A percentile compares a stretch with the other conserved stretches of the same genome.
These are phyloP conservation scores for Myrmecophaga tridactyla DNA, from an alignment of 2,113 vertebrate genomes.

Conservation along the genomic window DNA sequence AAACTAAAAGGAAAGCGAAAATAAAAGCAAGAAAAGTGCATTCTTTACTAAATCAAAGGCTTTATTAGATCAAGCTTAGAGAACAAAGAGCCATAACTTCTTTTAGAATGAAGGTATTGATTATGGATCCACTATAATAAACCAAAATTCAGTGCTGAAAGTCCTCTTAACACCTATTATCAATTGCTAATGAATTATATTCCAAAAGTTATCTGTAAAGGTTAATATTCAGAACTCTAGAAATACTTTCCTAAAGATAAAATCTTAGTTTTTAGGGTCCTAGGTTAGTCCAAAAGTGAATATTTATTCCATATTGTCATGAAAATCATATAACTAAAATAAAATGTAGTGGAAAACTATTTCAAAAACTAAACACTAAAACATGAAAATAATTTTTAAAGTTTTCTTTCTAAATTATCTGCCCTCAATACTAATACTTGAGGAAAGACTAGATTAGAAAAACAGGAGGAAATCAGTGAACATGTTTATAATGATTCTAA, in stretches of 20 bases:
- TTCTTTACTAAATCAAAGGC: neutral
- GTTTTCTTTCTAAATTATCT: neutral
- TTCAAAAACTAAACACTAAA: slow-evolving; percentile 38
- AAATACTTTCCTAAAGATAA: slow-evolving; percentile 27
- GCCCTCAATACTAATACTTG: neutral
- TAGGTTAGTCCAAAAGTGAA: slow-evolving; percentile 6
- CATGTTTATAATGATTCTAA: neutral
- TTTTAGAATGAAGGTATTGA: neutral
- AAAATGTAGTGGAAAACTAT: neutral
- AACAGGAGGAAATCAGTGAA: neutral
- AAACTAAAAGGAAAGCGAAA: neutral
- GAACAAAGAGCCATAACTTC: neutral
- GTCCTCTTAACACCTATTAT: neutral
- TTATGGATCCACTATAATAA: neutral
- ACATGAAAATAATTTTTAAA: neutral
- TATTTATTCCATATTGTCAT: neutral
- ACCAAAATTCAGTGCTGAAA: neutral
- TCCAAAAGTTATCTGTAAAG: slow-evolving; percentile 14
- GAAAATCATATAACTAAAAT: slow-evolving; percentile 14
- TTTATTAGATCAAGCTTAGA: neutral
- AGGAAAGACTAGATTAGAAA: neutral
- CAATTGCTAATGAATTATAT: slow-evolving; percentile 1
- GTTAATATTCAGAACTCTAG: neutral
- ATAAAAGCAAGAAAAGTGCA: neutral
- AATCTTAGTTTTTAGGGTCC: neutral